Evolutionary conservation across 2,888 invertebrate genomes (phyloP), one percentile per base, ranked within the genome.

Genomic region (Dolichomitus sp.): DNA sequence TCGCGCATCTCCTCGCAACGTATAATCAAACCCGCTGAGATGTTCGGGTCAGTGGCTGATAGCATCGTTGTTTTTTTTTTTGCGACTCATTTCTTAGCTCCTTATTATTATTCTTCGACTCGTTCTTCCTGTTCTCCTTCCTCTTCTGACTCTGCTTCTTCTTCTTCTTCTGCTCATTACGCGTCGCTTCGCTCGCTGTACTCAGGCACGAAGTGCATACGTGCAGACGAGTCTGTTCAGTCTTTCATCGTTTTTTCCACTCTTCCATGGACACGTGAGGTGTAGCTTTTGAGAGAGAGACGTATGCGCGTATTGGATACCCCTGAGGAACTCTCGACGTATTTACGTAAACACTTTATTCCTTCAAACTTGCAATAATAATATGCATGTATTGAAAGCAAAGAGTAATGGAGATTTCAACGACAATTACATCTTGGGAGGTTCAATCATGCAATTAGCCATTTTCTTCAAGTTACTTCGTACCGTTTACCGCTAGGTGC

Each of bases 1-100:
- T 63, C 69, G 70, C 19, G 30, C 40, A 61, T 19, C 33, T 12
- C 61, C 19, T 42, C 48, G 74, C 68, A 90, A 90, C 81, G 84
- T 89, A 68, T 85, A 89, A 89, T 89, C 89, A 88, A 85, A 89
- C 66, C 75, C 84, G 84, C 84, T 80, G 84, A 80, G 85, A 84
- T 66, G 78, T 80, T 79, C 83, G 79, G 84, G 85, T 88, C 88
- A 81, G 70, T 85, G 87, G 77, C 88, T 86, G 89, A 90, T 89
- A 89, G 66, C 70, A 79, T 86, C 84, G 80, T 54, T 30, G 61
- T 83, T 82, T 84, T 88, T 81, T 50, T 84, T 88, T 80, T 50
- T 65, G 40, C 19, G 65, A 45, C 65, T 59, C 33, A 30, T 33
- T 59, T 69, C 69, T 74, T 42, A 33, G 48, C 76, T 69, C 76